Conservation (phyloP, 2,797 vertebrate genomes). For the Lepilemur septentrionalis region DNA sequence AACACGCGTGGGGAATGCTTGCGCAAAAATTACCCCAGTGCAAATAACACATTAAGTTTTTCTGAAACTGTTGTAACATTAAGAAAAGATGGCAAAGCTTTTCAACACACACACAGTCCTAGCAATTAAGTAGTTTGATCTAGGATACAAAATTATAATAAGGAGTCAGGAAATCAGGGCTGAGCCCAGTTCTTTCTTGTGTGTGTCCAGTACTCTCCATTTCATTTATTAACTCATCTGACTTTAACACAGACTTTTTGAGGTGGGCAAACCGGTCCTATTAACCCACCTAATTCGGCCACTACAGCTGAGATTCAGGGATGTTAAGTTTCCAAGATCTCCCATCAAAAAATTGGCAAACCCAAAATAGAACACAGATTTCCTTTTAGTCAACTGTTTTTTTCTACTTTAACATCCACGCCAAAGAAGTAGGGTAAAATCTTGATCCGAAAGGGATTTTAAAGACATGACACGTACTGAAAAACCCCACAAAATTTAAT, state of each 20-base stretch:
- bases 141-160: not conserved
- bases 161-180: not conserved
- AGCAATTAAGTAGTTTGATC: not conserved
- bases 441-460: not conserved
- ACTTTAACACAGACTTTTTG: not conserved
- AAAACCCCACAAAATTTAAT: not conserved
- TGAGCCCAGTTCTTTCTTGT: not conserved
- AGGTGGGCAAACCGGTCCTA: not conserved
- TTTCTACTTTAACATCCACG: not conserved
- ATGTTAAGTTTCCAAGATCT: not conserved
- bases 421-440: not conserved
- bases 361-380: not conserved
- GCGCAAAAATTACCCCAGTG: not conserved
- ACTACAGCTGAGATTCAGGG: not conserved
- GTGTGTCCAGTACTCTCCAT: not conserved
- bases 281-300: not conserved
- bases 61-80: not conserved
- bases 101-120: not conserved
- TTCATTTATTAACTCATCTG: not conserved
- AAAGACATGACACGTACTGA: not conserved
- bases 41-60: not conserved
- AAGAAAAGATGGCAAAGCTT: not conserved
- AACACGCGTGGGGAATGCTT: not conserved
- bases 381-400: not conserved
- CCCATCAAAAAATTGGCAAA: not conserved